Conservation (phyloP, 2,113 vertebrate species). For the Dromiciops gliroides region DNA sequence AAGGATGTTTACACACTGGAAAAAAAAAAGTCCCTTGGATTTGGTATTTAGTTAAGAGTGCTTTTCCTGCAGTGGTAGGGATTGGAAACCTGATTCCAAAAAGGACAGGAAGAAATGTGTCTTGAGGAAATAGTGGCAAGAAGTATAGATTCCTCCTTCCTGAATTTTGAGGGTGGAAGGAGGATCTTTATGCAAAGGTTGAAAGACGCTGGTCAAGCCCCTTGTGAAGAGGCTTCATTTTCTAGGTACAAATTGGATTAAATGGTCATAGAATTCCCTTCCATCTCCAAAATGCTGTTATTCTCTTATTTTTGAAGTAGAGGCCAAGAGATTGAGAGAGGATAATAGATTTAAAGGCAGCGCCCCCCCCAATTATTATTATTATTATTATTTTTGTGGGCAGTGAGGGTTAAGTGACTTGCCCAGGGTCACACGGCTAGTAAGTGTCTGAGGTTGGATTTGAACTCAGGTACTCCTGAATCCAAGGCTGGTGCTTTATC, state of each 20-base stretch:
- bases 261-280: background rate
- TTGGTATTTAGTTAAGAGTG: background rate
- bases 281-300: background rate
- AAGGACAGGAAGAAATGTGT: background rate
- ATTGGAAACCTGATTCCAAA: background rate
- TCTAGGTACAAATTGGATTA: background rate
- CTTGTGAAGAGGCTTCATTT: background rate
- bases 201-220: background rate
- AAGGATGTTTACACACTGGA: background rate
- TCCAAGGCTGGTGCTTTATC: too few relatives aligned
- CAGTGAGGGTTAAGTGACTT: too few relatives aligned
- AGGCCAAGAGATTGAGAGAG: background rate
- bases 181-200: background rate
- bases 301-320: background rate
- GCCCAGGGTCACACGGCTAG: too few relatives aligned
- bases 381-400: too few relatives aligned
- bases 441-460: too few relatives aligned
- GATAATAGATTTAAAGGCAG: background rate
- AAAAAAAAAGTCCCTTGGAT: background rate
- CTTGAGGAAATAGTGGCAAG: background rate
- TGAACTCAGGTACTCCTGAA: too few relatives aligned
- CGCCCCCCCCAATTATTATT: background rate
- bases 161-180: background rate
- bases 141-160: background rate
- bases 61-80: background rate